Conservation (phyloP, 2,797 vertebrate genomes). For the Rallus crepitans region DNA sequence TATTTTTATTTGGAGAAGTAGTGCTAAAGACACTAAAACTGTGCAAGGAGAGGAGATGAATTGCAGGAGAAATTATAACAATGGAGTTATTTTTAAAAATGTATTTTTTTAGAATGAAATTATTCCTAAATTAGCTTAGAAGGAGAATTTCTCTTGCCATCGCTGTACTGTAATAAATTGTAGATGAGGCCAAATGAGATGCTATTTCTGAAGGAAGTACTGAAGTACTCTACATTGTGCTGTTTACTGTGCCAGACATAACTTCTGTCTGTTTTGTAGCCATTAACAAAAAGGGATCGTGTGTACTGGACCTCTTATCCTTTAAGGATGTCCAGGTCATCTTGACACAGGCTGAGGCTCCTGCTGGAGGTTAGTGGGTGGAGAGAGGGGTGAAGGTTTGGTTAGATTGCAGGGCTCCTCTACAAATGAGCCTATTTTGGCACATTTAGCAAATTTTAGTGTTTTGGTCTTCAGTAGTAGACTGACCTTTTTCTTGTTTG, state of each 20-base stretch:
- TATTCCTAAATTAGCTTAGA: not conserved
- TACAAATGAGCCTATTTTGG: not conserved
- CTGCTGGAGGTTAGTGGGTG: not conserved
- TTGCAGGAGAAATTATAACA: not conserved
- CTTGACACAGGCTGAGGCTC: not conserved
- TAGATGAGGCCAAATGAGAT: not conserved
- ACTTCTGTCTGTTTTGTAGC: not conserved
- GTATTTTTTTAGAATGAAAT: not conserved
- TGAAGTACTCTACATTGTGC: not conserved
- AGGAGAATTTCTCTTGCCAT: not conserved
- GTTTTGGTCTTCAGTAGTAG: not conserved
- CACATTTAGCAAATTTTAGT: not conserved
- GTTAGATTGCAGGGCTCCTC: not conserved
- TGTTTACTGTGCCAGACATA: not conserved
- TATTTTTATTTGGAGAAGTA: constrained; percentile 32
- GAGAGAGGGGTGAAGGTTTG: not conserved
- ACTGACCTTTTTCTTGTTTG: too few species aligned
- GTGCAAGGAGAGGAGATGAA: not conserved
- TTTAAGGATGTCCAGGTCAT: not conserved
- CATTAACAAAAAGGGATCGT: not conserved
- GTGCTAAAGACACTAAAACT: constrained; percentile 4
- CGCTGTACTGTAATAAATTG: not conserved
- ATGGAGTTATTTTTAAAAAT: not conserved
- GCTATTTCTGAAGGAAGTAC: not conserved
- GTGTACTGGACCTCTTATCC: not conserved